A percentile compares a stretch with the other conserved stretches of the same genome.
phyloP scores from a whole-genome alignment of 2,888 invertebrate species.

The Calliopum simillimum region DNA sequence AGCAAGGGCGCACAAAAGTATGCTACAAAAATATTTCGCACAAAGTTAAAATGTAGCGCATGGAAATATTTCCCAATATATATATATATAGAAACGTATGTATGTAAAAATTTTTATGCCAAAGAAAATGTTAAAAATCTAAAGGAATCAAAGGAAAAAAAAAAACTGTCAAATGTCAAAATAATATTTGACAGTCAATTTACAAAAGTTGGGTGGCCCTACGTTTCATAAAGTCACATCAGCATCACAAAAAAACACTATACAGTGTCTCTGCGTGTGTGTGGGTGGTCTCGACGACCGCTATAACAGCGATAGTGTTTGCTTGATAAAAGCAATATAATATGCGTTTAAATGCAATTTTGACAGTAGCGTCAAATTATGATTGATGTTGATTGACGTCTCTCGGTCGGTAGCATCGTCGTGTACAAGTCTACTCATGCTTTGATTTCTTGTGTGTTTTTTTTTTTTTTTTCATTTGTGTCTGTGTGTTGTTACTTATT shows the following conservation, averaged over 20 bases:
- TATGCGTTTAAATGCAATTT: constrained; percentile 28
- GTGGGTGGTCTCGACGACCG: not conserved
- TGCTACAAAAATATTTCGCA: not conserved
- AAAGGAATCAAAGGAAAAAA: not conserved
- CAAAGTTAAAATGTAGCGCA: not conserved
- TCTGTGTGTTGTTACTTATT: too few relatives aligned
- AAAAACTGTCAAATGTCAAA: constrained; percentile 19
- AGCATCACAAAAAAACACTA: too few relatives aligned
- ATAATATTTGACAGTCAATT: constrained; percentile 21
- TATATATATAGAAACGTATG: not conserved
- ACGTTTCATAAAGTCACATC: not conserved
- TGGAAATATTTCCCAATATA: too few relatives aligned
- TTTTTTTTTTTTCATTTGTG: too few relatives aligned
- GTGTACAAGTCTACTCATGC: too few relatives aligned
- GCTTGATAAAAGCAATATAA: constrained; percentile 16
- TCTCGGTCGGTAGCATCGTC: not conserved
- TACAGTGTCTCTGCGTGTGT: not conserved
- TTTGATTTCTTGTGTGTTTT: too few relatives aligned
- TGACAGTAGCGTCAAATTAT: constrained; percentile 34
- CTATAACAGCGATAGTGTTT: not conserved
- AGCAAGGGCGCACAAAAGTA: not conserved
- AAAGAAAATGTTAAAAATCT: not conserved
- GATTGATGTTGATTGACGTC: constrained; percentile 42
- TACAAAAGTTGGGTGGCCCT: not conserved
- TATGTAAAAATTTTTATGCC: not conserved